Percentiles rank a stretch among this genome's conserved stretches.
Evolutionary conservation across 2,113 vertebrate genomes (phyloP).

Genomic region (western clawed frog (Xenopus tropicalis)): UCB_Xtro_10.0 CM004449.2:103252001-103252500

Average conservation of each 20-base stretch:
- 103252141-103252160: neutral
- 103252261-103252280: constrained; percentile 10
- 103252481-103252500: neutral
- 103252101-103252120: constrained; percentile 45
- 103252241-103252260: constrained; percentile 13
- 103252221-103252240: constrained; percentile 44
- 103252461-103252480: neutral
- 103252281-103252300: neutral
- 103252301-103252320: neutral
- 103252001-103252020: no score
- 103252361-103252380: neutral
- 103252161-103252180: constrained; percentile 11
- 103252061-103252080: neutral
- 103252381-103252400: neutral
- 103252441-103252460: neutral
- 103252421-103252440: neutral
- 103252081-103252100: constrained; percentile 36
- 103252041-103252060: no score
- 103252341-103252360: neutral
- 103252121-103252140: constrained; percentile 40
- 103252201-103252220: neutral
- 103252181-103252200: constrained; percentile 8
- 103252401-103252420: neutral
- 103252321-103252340: neutral
- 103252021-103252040: no score